phyloP scores from a whole-genome alignment of 1,140 invertebrate species.

The Euschistus heros region DNA sequence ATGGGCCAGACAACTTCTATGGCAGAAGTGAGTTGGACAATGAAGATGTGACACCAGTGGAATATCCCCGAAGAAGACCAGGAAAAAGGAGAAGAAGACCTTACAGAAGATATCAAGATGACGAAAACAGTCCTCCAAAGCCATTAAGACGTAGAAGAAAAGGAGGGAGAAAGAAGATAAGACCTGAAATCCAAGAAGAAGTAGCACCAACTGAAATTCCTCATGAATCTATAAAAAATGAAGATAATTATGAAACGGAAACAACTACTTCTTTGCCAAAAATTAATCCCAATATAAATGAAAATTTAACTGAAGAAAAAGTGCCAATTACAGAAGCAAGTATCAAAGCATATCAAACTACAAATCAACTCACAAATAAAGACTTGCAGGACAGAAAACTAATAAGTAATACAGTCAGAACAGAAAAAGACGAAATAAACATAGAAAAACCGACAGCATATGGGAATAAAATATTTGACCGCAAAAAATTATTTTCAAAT shows the following conservation, averaged over 20 bases:
- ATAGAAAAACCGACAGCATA: neutral
- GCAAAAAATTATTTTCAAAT: constrained; percentile 28
- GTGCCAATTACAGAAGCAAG: neutral
- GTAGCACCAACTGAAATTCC: constrained; percentile 4
- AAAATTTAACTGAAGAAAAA: neutral
- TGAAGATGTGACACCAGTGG: neutral
- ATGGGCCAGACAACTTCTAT: neutral
- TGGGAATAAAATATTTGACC: constrained; percentile 22
- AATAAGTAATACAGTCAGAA: neutral
- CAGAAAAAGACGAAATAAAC: constrained; percentile 9
- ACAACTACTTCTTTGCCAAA: neutral
- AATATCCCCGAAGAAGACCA: constrained; percentile 33
- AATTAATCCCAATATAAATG: neutral
- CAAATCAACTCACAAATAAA: neutral
- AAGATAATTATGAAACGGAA: constrained; percentile 12
- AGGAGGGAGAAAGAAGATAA: constrained; percentile 23
- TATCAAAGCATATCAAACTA: neutral
- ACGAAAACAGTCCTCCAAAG: constrained; percentile 20
- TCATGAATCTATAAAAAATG: neutral
- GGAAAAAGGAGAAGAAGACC: constrained; percentile 36
- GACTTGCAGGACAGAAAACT: neutral
- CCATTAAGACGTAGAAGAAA: constrained; percentile 26
- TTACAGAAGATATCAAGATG: constrained; percentile 20
- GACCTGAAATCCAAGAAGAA: constrained; percentile 5
- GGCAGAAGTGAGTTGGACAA: neutral